Base-by-base conservation (phyloP, 2,797 vertebrate species). In the Scolopax bukidnonensis region DNA sequence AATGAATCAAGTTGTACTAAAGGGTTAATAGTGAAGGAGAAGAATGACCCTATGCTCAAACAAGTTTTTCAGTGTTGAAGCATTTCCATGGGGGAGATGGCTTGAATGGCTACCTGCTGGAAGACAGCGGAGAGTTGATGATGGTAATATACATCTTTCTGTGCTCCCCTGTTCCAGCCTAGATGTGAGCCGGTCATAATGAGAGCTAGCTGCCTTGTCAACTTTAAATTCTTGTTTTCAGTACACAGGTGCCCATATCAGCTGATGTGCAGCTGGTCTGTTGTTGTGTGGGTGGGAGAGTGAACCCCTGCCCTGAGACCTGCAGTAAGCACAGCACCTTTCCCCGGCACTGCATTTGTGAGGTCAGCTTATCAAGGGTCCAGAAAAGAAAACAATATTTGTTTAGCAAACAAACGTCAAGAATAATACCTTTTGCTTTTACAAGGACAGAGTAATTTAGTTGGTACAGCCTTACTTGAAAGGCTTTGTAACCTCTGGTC, bases 331-430 rank as follows among this genome's bases (percentile, higher is more conserved):
- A 2, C 40, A 33, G 45, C 33, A 28, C 28, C 19, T 76, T 11
- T 6, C 8, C 23, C 27, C 1, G 2, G 15, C 18, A 11, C 12
- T 43, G 32, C 30, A 40, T 17, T 4, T 5, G 1, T 14, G 5
- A 78, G 45, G 20, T 63, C 19, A 7, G 41, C 23, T 19, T 19
- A 3, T 13, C 3, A 4, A 47, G 40, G 53, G 20, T 56, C 6
- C n/a, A 38, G 53, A 41, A 19, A 33, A 18, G 10, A 25, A 33
- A 15, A 15, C 61, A 20, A 4, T 1, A 16, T 48, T 50, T 32
- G 3, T n/a, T 57, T 28, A 38, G 43, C 20, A 67, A 41, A 16
- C 15, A 25, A 9, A 32, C 5, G 9, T 41, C 4, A 9, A 16
- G n/a, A 57, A 53, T 24, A 16, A 11, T 2, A 6, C 6, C 4